phyloP scores from a whole-genome alignment of 1,140 invertebrate genomes.

The Microplitis demolitor region DNA sequence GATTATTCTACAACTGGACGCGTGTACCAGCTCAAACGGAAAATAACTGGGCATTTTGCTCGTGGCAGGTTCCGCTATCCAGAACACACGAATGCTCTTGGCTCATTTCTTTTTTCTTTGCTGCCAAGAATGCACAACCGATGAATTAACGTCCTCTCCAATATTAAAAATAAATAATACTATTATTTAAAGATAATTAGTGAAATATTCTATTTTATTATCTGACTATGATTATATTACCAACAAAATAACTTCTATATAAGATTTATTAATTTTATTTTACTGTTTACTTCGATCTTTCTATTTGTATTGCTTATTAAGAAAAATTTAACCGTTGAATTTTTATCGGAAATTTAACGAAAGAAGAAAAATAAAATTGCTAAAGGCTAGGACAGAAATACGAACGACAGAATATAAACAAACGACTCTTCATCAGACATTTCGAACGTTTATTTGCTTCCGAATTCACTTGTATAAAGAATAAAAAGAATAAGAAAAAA shows the following conservation, averaged over 20 bases:
- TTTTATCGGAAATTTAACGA: conserved; percentile 1
- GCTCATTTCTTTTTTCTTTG: conserved; percentile 28
- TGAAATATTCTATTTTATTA: too few relatives aligned
- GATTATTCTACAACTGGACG: conserved; percentile 54
- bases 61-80: conserved; percentile 53
- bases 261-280: too few relatives aligned
- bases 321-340: neutral
- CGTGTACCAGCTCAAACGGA: conserved; percentile 56
- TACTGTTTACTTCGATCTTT: neutral
- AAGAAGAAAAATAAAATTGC: neutral
- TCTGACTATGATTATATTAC: too few relatives aligned
- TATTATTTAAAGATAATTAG: too few relatives aligned
- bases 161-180: too few relatives aligned
- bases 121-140: neutral
- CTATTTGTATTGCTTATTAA: neutral
- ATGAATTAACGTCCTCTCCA: neutral
- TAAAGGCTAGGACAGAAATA: neutral
- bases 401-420: conserved; percentile 42
- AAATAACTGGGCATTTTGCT: conserved; percentile 60
- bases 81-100: conserved; percentile 37
- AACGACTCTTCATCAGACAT: conserved; percentile 53
- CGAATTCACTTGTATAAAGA: conserved; percentile 29
- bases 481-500: conserved; percentile 30
- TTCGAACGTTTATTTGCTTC: conserved; percentile 50
- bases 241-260: too few relatives aligned